Percentiles rank a stretch among this genome's conserved stretches.
Evolutionary conservation across 53 echinoderm and acorn worm genomes (phyloP).

Genomic region (Luidia sarsii): DNA sequence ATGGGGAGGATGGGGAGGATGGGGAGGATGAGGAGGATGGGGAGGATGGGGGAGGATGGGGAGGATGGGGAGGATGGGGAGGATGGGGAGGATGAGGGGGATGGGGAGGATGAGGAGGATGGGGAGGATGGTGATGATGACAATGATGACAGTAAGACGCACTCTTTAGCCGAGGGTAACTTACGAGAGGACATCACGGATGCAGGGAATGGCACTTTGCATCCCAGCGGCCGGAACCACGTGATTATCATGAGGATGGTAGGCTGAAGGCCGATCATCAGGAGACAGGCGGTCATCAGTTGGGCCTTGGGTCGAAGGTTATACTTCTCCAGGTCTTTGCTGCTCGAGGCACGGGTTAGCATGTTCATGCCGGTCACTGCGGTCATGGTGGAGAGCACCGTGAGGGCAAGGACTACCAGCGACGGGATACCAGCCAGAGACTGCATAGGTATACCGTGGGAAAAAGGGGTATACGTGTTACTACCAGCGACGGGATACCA

Average conservation of each 20-base stretch:
- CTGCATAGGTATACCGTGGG: not conserved
- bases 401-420: not conserved
- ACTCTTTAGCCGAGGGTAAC: too few species aligned
- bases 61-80: too few species aligned
- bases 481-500: too few species aligned
- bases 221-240: constrained; percentile 1
- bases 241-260: constrained; percentile 10
- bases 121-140: too few species aligned
- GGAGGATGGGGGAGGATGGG: too few species aligned
- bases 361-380: constrained; percentile 48
- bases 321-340: constrained; percentile 21
- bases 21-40: too few species aligned
- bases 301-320: constrained; percentile 19
- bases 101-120: too few species aligned
- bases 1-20: too few species aligned
- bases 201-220: constrained; percentile 5
- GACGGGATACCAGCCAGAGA: not conserved
- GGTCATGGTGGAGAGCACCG: constrained; percentile 23
- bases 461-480: not conserved
- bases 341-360: constrained; percentile 25
- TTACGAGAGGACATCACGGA: constrained; percentile 2
- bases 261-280: constrained; percentile 39
- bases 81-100: too few species aligned
- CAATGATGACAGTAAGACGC: too few species aligned
- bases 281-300: constrained; percentile 31